Evolutionary conservation across 2,797 vertebrate species (phyloP).

Genomic region (Tokudaia muenninki): DNA sequence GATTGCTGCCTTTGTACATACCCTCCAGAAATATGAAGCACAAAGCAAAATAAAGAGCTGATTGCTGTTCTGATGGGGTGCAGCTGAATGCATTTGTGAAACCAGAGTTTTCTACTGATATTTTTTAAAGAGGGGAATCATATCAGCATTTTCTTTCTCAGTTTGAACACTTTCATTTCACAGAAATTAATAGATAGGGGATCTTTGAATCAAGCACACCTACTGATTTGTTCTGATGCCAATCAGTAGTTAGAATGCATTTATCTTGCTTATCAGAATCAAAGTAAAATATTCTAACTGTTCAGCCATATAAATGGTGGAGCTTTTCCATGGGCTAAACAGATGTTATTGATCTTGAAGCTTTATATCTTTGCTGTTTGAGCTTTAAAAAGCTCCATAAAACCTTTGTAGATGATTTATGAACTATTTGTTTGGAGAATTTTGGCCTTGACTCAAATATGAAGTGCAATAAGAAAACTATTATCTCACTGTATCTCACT

Average conservation of each 20-base stretch:
- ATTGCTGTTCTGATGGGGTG: conserved; percentile 61
- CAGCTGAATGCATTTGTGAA: conserved; percentile 46
- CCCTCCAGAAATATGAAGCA: conserved; percentile 52
- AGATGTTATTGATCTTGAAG: conserved; percentile 63
- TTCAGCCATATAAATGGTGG: conserved; percentile 19
- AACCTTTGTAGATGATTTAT: conserved; percentile 65
- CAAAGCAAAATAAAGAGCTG: conserved; percentile 66
- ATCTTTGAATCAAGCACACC: conserved; percentile 58
- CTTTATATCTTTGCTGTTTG: conserved; percentile 45
- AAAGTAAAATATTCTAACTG: conserved; percentile 71
- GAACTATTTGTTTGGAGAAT: conserved; percentile 43
- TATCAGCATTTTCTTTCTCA: conserved; percentile 72
- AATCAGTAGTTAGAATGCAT: conserved; percentile 61
- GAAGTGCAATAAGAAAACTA: not conserved
- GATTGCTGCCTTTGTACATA: conserved; percentile 51
- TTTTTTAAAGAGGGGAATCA: conserved; percentile 39
- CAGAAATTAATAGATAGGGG: conserved; percentile 76
- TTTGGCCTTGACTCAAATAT: conserved; percentile 25
- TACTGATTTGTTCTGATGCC: conserved; percentile 64
- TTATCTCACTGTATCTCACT: not conserved
- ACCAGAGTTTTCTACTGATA: conserved; percentile 71
- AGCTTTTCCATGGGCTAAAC: conserved; percentile 58
- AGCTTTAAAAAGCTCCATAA: not conserved
- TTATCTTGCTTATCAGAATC: conserved; percentile 72
- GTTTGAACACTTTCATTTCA: conserved; percentile 68